phyloP scores from a whole-genome alignment of 30 jellyfish, hydroid and myxozoan genomes.

The Pseudorhiza aurosa region DNA sequence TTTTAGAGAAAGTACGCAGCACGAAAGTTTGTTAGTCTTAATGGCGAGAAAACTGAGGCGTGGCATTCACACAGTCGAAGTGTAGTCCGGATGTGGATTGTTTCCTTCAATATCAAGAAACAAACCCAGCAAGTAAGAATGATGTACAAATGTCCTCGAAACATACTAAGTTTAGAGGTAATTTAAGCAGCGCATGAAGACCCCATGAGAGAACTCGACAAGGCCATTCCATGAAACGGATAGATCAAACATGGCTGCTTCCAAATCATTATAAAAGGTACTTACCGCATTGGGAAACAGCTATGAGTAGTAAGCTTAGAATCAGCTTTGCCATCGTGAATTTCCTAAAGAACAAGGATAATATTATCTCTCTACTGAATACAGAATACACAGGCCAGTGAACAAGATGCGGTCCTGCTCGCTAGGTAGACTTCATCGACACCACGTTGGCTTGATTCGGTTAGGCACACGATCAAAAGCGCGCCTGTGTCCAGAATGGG shows the following conservation, averaged over 20 bases:
- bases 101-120: not conserved
- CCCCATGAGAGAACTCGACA: not conserved
- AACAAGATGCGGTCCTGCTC: constrained; percentile 16
- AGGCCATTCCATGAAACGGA: constrained; percentile 3
- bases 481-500: constrained; percentile 79
- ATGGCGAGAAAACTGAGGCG: constrained; percentile 44
- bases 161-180: too few species aligned
- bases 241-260: constrained; percentile 51
- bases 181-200: too few species aligned
- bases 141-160: too few species aligned
- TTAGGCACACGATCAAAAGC: constrained; percentile 51
- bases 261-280: constrained; percentile 1
- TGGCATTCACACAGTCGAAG: constrained; percentile 49
- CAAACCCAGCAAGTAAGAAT: not conserved
- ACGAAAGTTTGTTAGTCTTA: constrained; percentile 50
- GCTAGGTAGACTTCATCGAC: not conserved
- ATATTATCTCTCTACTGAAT: not conserved
- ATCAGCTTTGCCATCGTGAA: constrained; percentile 15
- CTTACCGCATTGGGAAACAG: constrained; percentile 27
- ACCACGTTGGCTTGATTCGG: constrained; percentile 54
- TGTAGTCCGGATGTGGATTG: not conserved
- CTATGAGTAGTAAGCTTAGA: not conserved
- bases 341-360: constrained; percentile 31
- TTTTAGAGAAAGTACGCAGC: constrained; percentile 25
- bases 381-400: not conserved